Evolutionary conservation across 2,113 vertebrate species (phyloP).

Genomic region (Labeo catla): DNA sequence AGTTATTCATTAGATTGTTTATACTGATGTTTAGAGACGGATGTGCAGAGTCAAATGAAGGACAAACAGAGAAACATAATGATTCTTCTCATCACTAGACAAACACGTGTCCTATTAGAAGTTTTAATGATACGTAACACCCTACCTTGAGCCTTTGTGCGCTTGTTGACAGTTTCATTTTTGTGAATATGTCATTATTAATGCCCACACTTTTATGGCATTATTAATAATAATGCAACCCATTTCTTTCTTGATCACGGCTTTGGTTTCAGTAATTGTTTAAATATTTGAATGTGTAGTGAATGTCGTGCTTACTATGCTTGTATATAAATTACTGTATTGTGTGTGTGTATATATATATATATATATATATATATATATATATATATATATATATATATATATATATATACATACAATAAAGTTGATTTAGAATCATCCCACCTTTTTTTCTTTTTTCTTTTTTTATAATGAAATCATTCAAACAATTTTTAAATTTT

Average conservation of each 20-base stretch:
- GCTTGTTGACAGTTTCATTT: neutral
- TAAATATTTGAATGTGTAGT: neutral
- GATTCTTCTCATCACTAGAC: neutral
- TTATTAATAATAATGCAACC: neutral
- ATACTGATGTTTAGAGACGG: neutral
- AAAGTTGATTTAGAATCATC: too few species aligned
- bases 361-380: too few species aligned
- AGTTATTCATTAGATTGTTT: neutral
- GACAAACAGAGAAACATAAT: neutral
- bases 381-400: too few species aligned
- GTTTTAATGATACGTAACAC: neutral
- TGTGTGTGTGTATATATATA: too few species aligned
- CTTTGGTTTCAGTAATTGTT: neutral
- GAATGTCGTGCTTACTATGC: neutral
- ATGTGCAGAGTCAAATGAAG: neutral
- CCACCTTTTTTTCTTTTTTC: too few species aligned
- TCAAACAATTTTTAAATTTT: too few species aligned
- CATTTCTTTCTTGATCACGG: neutral
- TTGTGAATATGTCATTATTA: too few species aligned
- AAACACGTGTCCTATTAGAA: neutral
- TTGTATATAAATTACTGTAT: neutral
- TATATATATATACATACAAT: too few species aligned
- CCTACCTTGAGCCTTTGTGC: neutral
- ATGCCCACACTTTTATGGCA: too few species aligned
- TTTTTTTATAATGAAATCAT: too few species aligned